Conservation (phyloP, 2,888 invertebrate species). For the Calliphora vomitoria region DNA sequence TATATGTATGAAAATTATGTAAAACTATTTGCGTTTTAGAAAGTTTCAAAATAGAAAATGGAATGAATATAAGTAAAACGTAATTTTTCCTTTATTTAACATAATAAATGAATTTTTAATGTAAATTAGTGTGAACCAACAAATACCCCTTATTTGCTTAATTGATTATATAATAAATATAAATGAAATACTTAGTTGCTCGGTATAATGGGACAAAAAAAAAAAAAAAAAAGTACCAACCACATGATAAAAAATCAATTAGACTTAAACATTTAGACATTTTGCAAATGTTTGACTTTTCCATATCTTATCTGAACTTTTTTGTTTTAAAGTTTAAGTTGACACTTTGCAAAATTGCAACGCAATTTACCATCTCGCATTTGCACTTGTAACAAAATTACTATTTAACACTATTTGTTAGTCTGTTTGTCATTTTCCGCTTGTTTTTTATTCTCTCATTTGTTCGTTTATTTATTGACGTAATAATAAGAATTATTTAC, state of each 20-base stretch:
- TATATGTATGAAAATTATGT: background rate
- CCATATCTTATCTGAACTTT: conserved; percentile 5
- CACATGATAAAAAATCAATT: conserved; percentile 54
- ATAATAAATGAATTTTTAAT: conserved; percentile 25
- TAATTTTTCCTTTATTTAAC: conserved; percentile 18
- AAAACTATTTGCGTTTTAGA: conserved; percentile 38
- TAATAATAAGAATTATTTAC: background rate
- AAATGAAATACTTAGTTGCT: background rate
- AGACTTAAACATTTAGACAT: conserved; percentile 14
- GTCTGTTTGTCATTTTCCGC: background rate
- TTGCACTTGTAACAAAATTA: background rate
- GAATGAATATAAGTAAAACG: background rate
- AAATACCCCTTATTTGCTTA: background rate
- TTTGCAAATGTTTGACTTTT: conserved; percentile 1
- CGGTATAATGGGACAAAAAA: background rate
- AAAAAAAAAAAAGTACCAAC: no score
- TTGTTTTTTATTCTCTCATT: background rate
- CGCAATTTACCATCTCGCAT: background rate
- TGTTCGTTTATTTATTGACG: background rate
- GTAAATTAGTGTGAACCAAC: background rate
- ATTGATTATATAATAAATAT: conserved; percentile 15
- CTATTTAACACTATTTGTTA: background rate
- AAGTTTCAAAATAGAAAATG: conserved; percentile 17
- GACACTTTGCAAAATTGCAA: background rate
- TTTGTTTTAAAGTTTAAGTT: conserved; percentile 5